Conservation (phyloP, 2,797 vertebrate species). For the Neopelma chrysocephalum region DNA sequence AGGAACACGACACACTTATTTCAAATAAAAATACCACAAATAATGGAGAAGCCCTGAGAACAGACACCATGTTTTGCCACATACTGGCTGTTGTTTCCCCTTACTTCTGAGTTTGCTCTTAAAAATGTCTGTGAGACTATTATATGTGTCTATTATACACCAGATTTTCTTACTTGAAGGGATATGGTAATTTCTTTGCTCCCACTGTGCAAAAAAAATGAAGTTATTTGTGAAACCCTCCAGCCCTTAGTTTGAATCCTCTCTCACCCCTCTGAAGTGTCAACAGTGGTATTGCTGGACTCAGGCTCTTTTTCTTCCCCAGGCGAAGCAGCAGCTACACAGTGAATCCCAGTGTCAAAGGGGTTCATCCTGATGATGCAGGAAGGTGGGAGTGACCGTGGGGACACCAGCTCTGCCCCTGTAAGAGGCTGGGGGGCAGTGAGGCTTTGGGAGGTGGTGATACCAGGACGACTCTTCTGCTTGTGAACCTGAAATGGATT, state of each 20-base stretch:
- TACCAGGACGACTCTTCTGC: not conserved
- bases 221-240: not conserved
- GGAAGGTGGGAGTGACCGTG: not conserved
- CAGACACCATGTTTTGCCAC: not conserved
- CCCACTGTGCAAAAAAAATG: not conserved
- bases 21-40: not conserved
- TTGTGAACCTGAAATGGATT: rapidly evolving
- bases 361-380: not conserved
- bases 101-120: not conserved
- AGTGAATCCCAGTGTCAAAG: not conserved
- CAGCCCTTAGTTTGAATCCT: not conserved
- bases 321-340: not conserved
- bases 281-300: rapidly evolving
- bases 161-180: not conserved
- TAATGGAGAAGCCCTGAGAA: rapidly evolving
- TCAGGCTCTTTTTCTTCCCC: not conserved
- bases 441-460: not conserved
- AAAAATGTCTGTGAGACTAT: not conserved
- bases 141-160: not conserved
- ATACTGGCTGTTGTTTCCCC: not conserved
- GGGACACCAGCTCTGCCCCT: rapidly evolving
- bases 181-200: not conserved
- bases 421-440: rapidly evolving
- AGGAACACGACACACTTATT: not conserved
- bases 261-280: not conserved